phyloP scores from a whole-genome alignment of 1,140 invertebrate species.

The Pentalonia nigronervosa region DNA sequence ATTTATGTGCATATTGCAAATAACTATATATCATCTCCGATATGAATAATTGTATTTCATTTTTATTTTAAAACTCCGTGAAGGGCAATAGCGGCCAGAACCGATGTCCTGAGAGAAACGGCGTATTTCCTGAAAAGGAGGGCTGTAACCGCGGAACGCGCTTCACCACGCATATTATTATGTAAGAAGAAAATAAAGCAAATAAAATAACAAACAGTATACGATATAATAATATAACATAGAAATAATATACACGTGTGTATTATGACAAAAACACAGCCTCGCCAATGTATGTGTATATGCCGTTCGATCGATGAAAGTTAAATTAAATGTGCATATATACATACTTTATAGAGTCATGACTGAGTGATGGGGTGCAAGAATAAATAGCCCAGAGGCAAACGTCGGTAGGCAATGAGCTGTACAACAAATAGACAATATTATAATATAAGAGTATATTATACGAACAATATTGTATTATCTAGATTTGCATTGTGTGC shows the following conservation, averaged over 20 bases:
- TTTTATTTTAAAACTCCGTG: neutral
- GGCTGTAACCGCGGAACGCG: neutral
- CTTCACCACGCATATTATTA: neutral
- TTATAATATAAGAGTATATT: neutral
- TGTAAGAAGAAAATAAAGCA: neutral
- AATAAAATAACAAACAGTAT: constrained; percentile 19
- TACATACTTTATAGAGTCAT: neutral
- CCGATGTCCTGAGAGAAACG: too few species aligned
- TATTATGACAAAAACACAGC: neutral
- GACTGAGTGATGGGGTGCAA: neutral
- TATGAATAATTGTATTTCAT: neutral
- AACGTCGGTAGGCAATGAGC: neutral
- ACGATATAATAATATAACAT: neutral
- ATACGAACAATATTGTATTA: neutral
- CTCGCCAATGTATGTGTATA: neutral
- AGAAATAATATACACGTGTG: neutral
- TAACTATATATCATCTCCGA: neutral
- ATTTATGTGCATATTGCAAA: neutral
- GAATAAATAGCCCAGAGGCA: constrained; percentile 30
- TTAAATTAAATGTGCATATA: neutral
- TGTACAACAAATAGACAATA: constrained; percentile 30
- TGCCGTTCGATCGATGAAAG: neutral
- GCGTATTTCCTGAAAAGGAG: neutral
- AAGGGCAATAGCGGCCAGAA: neutral
- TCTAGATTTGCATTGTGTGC: neutral